Percentiles rank a stretch among this genome's conserved stretches.
Conservation (phyloP, 2,888 invertebrate species). For the Chalcosyrphus nemorum region DNA sequence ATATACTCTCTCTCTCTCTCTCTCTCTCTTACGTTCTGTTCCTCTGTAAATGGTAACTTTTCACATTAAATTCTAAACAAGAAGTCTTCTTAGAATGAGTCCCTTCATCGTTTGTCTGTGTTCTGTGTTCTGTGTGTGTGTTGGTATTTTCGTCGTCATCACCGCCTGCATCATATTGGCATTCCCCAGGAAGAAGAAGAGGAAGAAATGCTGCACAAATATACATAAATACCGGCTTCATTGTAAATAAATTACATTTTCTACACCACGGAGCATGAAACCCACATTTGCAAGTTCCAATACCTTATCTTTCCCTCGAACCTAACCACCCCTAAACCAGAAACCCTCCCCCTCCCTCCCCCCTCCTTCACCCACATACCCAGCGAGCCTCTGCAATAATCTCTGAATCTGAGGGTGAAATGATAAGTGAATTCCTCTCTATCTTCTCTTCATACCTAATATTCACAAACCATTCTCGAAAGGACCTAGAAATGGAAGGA, state of each 20-base stretch:
- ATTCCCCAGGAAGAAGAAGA: too few species aligned
- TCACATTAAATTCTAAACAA: background rate
- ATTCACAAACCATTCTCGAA: background rate
- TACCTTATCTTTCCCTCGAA: background rate
- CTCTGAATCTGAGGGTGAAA: constrained; percentile 15
- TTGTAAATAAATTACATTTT: constrained; percentile 54
- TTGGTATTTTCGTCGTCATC: too few species aligned
- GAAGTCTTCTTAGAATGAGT: background rate
- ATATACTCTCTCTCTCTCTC: too few species aligned
- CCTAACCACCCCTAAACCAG: too few species aligned
- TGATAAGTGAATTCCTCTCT: constrained; percentile 20
- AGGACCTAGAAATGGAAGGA: background rate
- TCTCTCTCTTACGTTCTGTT: constrained; percentile 11
- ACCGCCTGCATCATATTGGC: constrained; percentile 24
- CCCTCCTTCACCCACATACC: too few species aligned
- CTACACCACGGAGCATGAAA: constrained; percentile 34
- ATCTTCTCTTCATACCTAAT: background rate
- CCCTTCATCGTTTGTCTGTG: too few species aligned
- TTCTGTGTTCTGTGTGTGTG: too few species aligned
- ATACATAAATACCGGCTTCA: background rate
- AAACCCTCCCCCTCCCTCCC: too few species aligned
- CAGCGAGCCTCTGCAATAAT: too few species aligned
- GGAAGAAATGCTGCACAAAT: constrained; percentile 27
- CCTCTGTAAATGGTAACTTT: constrained; percentile 23
- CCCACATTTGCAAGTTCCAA: constrained; percentile 17